Conservation (phyloP, 1,140 invertebrate genomes). For the Cherax destructor region DNA sequence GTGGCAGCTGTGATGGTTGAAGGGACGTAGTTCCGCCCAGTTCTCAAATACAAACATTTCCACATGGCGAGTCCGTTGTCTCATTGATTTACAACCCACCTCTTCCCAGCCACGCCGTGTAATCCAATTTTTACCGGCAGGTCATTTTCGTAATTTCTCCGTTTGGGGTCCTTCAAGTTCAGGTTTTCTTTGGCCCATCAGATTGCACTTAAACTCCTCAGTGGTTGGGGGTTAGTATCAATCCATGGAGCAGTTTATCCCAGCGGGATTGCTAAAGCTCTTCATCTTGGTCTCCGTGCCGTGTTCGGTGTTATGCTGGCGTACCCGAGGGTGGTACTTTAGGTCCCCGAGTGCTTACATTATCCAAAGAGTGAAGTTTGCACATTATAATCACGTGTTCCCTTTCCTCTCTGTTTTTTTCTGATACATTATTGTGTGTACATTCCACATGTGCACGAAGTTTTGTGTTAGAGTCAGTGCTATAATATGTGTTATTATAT, state of each 20-base stretch:
- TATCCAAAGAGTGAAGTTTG: not conserved
- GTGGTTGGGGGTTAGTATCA: not conserved
- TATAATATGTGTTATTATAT: too few relatives aligned
- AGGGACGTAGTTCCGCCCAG: not conserved
- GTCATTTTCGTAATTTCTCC: slow-evolving; percentile 20
- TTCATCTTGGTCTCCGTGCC: not conserved
- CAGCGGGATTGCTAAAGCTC: not conserved
- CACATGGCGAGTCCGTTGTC: not conserved
- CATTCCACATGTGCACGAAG: too few relatives aligned
- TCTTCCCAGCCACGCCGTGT: not conserved
- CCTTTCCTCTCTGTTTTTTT: not conserved
- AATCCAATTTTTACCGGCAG: slow-evolving; percentile 6
- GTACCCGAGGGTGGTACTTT: not conserved
- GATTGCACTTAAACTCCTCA: slow-evolving; percentile 5
- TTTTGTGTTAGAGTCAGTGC: too few relatives aligned
- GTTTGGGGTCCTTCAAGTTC: not conserved
- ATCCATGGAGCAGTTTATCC: not conserved
- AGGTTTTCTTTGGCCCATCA: not conserved
- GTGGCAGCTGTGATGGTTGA: not conserved
- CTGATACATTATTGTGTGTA: too few relatives aligned
- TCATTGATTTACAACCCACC: slow-evolving; percentile 35
- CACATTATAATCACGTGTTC: not conserved
- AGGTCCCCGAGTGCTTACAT: not conserved
- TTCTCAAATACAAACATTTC: not conserved
- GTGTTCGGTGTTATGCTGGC: not conserved